These are phyloP conservation scores for Catocala fraxini DNA, from an alignment of 2,888 invertebrate species.

Conservation along the genomic window DNA sequence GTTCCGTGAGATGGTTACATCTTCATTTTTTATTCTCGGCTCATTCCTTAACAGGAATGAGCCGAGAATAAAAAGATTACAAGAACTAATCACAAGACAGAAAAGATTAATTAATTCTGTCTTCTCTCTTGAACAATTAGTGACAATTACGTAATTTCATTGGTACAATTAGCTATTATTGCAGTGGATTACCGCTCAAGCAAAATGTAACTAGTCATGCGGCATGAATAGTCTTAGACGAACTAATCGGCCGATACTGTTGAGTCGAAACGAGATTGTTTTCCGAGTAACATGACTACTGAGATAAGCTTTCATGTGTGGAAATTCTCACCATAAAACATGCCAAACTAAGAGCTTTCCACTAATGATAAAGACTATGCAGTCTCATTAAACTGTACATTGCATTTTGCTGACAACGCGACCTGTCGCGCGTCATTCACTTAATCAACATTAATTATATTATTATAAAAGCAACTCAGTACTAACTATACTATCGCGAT, in stretches of 20 bases:
- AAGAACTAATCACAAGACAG: neutral
- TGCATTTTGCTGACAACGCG: no score
- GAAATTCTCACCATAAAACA: neutral
- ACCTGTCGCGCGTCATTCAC: no score
- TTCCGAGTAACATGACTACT: constrained; percentile 31
- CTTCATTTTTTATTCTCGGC: no score
- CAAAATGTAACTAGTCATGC: constrained; percentile 31
- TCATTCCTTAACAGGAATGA: no score
- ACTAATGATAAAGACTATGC: neutral
- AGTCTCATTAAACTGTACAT: no score
- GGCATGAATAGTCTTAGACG: constrained; percentile 35
- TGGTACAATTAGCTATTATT: constrained; percentile 34
- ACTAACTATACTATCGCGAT: no score
- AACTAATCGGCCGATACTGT: constrained; percentile 37
- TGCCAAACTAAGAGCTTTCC: neutral
- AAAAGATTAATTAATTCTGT: neutral
- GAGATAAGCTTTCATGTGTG: neutral
- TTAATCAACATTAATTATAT: no score
- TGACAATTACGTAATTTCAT: constrained; percentile 25
- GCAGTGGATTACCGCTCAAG: constrained; percentile 30
- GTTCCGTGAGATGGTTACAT: neutral
- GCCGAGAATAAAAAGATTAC: neutral
- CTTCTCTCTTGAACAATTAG: constrained; percentile 18
- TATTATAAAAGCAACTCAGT: no score
- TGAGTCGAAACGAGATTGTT: constrained; percentile 31